Base-by-base conservation (phyloP, 2,797 vertebrate genomes). In the Sternarchorhynchus goeldii region DNA sequence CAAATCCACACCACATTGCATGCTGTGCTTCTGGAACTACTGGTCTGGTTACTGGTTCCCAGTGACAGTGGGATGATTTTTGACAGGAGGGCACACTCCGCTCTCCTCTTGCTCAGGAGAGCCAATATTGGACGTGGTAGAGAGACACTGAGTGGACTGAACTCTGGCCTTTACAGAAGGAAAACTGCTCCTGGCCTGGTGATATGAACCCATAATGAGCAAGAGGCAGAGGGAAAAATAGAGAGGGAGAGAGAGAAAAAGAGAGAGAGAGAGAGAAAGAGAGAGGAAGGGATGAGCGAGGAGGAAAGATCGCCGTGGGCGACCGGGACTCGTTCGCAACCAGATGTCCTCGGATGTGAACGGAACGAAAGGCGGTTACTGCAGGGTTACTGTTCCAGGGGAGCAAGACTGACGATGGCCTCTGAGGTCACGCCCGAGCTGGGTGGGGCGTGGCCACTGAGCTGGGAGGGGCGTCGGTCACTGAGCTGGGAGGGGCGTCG, bases 61-160 rank as follows among this genome's bases (percentile, higher is more conserved):
- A 20, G 45, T 25, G 41, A 60, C 57, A 21, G n/a, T 29, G 56
- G 32, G 58, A 72, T 58, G 12, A 2, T 56, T 64, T 70, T 65
- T 2, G 45, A 75, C 62, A 21, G 45, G 56, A 58, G 18, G 31
- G 67, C 20, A 78, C 55, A 31, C 21, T 53, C 14, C 29, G 32
- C 66, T 53, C 45, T n/a, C 12, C 45, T 67, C 53, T 57, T 18
- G 41, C n/a, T 64, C 12, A 73, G 7, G 21, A 55, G 75, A 73
- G 56, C 73, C 56, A 77, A 67, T 58, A 1, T 73, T 81, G 68
- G 66, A 50, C 50, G 50, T 76, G 59, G 16, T 39, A 71, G 45
- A 72, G 57, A 80, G 75, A 64, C 75, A 71, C 58, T 71, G 73
- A 29, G 8, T 39, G 74, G 39, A 64, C n/a, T 65, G 78, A 75